Evolutionary conservation across 2,888 invertebrate genomes (phyloP).

Genomic region (Thumatha senex): DNA sequence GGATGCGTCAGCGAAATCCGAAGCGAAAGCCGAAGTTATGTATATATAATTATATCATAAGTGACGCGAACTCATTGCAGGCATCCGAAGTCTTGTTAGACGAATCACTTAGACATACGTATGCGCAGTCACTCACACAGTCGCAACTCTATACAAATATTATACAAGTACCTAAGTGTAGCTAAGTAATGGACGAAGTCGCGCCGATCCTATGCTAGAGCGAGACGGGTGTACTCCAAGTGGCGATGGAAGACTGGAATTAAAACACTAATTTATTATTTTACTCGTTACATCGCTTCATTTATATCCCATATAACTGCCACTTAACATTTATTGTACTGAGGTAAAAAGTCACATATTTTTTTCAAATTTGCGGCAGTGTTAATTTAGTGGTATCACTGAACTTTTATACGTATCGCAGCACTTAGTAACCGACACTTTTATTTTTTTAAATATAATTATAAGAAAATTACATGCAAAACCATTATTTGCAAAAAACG

Average conservation of each 20-base stretch:
- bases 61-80: slow-evolving; percentile 12
- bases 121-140: slow-evolving; percentile 26
- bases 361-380: slow-evolving; percentile 49
- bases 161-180: slow-evolving; percentile 61
- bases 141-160: slow-evolving; percentile 49
- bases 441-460: slow-evolving; percentile 1
- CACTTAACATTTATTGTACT: slow-evolving; percentile 45
- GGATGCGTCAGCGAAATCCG: slow-evolving; percentile 51
- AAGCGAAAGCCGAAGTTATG: slow-evolving; percentile 34
- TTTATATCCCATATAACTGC: slow-evolving; percentile 43
- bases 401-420: slow-evolving; percentile 10
- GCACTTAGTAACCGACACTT: slow-evolving; percentile 3
- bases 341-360: slow-evolving; percentile 40
- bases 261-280: slow-evolving; percentile 35
- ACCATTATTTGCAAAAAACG: slow-evolving; percentile 19
- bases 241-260: slow-evolving; percentile 68
- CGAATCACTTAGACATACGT: slow-evolving; percentile 12
- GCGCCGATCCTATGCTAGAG: slow-evolving; percentile 48
- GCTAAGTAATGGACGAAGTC: slow-evolving; percentile 68
- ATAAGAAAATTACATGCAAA: slow-evolving; percentile 18
- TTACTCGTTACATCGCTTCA: slow-evolving; percentile 30
- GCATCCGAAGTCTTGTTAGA: slow-evolving; percentile 14
- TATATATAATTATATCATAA: slow-evolving; percentile 26
- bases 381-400: slow-evolving; percentile 20
- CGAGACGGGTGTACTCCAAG: slow-evolving; percentile 28